Evolutionary conservation across 1,140 invertebrate species (phyloP).

Genomic region (Trichogramma pretiosum): DNA sequence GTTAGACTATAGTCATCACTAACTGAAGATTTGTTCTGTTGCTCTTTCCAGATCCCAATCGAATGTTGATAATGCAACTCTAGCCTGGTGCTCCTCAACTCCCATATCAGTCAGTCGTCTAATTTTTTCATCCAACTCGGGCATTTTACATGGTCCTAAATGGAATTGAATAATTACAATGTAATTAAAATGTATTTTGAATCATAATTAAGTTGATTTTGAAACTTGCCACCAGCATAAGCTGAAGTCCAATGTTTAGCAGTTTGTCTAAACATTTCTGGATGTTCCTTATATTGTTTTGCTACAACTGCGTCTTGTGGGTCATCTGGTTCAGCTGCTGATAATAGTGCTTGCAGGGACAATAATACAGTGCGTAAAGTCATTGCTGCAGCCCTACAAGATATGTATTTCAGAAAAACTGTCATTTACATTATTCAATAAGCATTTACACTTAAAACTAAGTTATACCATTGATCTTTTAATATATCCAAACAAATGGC

Average conservation of each 20-base stretch:
- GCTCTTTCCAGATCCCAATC: conserved; percentile 84
- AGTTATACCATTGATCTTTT: conserved; percentile 90
- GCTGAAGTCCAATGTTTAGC: conserved; percentile 91
- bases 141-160: conserved; percentile 59
- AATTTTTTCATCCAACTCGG: conserved; percentile 75
- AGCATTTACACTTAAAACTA: background rate
- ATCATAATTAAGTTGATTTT: conserved; percentile 3
- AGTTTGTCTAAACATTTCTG: conserved; percentile 76
- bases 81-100: conserved; percentile 71
- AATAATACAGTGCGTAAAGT: conserved; percentile 91
- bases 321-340: conserved; percentile 91
- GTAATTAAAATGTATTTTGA: background rate
- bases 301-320: conserved; percentile 97
- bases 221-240: conserved; percentile 73
- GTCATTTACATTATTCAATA: background rate
- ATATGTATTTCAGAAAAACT: background rate
- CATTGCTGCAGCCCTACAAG: conserved; percentile 89
- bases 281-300: conserved; percentile 86
- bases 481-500: conserved; percentile 98
- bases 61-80: conserved; percentile 77
- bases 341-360: conserved; percentile 84
- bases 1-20: conserved; percentile 44
- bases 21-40: conserved; percentile 82
- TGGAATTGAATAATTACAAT: conserved; percentile 12
- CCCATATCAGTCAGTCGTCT: conserved; percentile 78